Evolutionary conservation across 2,888 invertebrate species (phyloP), one percentile per base, ranked within the genome.

Genomic region (Maniola hyperantus): DNA sequence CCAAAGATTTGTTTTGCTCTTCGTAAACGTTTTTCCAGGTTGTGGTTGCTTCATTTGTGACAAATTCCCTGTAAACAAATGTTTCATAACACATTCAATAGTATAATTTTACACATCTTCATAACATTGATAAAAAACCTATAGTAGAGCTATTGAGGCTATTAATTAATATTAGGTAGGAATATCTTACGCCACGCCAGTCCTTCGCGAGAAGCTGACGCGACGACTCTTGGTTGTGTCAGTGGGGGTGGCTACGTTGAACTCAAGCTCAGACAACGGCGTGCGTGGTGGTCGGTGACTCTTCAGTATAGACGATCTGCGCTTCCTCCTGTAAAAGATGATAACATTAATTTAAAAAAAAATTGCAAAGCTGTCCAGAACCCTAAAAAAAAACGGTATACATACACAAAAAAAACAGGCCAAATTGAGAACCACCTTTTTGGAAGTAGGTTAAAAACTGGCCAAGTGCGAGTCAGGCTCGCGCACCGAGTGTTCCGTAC

Each of bases 21-120:
- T 89, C 92, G 50, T 92, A 92, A 60, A 91, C 84, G 66, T 86
- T 90, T 72, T 88, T 89, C 92, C 91, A 92, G 26, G 92, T 89
- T 1, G 89, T 91, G 5, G 91, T 91, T 0, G 84, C 91, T 80
- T 91, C 92, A 70, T 89, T 86, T 15, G 87, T 88, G 15, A 82
- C 79, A 68, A 90, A 92, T 68, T 92, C 92, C 1, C 92, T 92
- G 83, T 10, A 73, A 79, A 7, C 42, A 64, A 53, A 11, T 55
- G 13, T 7, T 20, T 48, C 15, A 57, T 44, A 5, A 11, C 53
- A 54, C 39, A 34, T 13, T 1, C 10, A 18, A 48, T 51, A 65
- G 55, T 6, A 48, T 6, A 61, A 65, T 50, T 39, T 26, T 26
- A 4, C 26, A 26, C 26, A 26, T 26, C 26, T 2, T 4, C 1